Evolutionary conservation across 1,140 invertebrate species (phyloP).

Genomic region (Meloidogyne exigua): DNA sequence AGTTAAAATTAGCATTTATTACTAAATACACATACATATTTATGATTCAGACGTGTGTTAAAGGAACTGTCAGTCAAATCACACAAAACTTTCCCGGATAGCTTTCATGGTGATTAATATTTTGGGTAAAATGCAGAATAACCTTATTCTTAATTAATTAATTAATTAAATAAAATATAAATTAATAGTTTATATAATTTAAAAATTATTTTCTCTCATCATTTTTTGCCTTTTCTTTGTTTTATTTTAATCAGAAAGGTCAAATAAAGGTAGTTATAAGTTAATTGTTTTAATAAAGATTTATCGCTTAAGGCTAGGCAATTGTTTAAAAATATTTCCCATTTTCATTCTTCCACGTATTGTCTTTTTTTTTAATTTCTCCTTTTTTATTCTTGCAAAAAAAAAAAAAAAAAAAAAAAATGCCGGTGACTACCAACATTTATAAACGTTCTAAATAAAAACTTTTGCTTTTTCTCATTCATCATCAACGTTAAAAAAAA

Average conservation of each 20-base stretch:
- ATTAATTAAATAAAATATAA: too few species aligned
- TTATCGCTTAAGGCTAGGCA: neutral
- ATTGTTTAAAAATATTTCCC: neutral
- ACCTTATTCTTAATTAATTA: too few species aligned
- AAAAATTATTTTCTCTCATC: neutral
- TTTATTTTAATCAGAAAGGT: slow-evolving; percentile 2
- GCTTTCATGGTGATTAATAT: too few species aligned
- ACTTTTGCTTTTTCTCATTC: neutral
- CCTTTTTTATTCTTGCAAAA: neutral
- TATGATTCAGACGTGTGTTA: too few species aligned
- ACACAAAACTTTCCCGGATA: too few species aligned
- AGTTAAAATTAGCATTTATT: too few species aligned
- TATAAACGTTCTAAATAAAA: neutral
- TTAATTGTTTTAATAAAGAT: neutral
- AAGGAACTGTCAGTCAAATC: too few species aligned
- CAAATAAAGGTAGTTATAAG: neutral
- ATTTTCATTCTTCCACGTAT: neutral
- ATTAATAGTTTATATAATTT: neutral
- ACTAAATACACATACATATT: too few species aligned
- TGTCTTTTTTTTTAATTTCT: neutral
- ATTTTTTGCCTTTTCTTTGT: neutral
- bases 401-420: too few species aligned
- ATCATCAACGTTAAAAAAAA: neutral
- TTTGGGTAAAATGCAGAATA: too few species aligned
- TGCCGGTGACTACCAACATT: neutral